Evolutionary conservation across 1,140 invertebrate genomes (phyloP).

Genomic region (Telenomus remus): DNA sequence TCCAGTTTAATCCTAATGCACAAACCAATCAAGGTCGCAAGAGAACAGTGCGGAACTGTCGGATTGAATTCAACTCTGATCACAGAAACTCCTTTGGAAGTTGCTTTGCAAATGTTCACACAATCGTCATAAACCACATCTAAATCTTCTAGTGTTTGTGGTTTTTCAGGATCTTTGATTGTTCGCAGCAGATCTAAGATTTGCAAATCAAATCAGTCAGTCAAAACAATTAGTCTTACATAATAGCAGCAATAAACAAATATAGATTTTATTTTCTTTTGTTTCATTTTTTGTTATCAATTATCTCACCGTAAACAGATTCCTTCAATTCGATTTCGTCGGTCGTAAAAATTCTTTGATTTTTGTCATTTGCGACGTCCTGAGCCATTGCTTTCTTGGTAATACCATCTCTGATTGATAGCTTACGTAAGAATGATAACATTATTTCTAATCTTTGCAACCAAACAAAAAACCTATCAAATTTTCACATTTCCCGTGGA

Average conservation of each 20-base stretch:
- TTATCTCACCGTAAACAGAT: constrained; percentile 80
- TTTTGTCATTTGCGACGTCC: constrained; percentile 60
- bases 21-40: constrained; percentile 90
- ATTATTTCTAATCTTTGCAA: too few relatives aligned
- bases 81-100: constrained; percentile 76
- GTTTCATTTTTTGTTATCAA: too few relatives aligned
- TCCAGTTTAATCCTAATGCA: constrained; percentile 91
- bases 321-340: constrained; percentile 81
- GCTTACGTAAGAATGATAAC: constrained; percentile 74
- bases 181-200: constrained; percentile 85
- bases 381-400: constrained; percentile 65
- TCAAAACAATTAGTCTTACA: too few relatives aligned
- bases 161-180: constrained; percentile 91
- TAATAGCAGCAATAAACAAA: too few relatives aligned
- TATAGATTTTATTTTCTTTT: not conserved
- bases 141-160: constrained; percentile 88
- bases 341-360: constrained; percentile 60
- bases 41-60: constrained; percentile 90
- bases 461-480: too few relatives aligned
- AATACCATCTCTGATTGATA: constrained; percentile 71
- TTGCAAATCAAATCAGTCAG: too few relatives aligned
- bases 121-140: constrained; percentile 91
- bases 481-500: too few relatives aligned
- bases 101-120: constrained; percentile 81
- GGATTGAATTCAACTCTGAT: constrained; percentile 90